phyloP scores from a whole-genome alignment of 2,113 vertebrate species.

The Connochaetes taurinus region DNA sequence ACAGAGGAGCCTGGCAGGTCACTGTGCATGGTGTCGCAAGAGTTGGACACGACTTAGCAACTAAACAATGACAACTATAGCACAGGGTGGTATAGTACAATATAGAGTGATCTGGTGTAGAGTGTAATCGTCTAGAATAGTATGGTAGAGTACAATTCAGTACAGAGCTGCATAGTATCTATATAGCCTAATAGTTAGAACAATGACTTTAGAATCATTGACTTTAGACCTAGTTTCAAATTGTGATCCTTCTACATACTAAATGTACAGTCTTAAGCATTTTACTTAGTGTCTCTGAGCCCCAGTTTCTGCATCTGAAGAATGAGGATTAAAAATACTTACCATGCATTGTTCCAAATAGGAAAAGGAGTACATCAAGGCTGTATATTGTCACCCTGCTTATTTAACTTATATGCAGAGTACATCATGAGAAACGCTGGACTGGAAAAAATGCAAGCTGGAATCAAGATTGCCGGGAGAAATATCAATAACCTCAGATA shows the following conservation, averaged over 20 bases:
- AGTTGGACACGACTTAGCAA: background rate
- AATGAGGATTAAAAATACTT: background rate
- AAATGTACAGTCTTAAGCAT: background rate
- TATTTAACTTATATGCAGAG: too few species aligned
- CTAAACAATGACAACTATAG: fast-evolving
- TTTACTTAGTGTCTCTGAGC: background rate
- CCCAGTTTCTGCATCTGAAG: background rate
- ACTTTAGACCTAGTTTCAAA: background rate
- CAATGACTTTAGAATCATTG: background rate
- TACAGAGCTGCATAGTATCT: background rate
- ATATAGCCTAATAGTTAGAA: background rate
- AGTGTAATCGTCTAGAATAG: background rate
- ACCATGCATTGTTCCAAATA: too few species aligned
- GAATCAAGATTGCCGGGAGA: too few species aligned
- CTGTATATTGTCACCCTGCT: too few species aligned
- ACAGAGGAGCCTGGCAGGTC: background rate
- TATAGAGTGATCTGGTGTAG: background rate
- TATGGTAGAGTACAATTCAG: background rate
- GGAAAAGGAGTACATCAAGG: too few species aligned
- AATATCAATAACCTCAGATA: too few species aligned
- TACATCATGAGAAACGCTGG: too few species aligned
- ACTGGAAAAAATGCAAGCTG: too few species aligned
- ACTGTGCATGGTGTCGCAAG: background rate
- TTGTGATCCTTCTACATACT: background rate
- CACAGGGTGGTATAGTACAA: background rate